Evolutionary conservation across 1,140 invertebrate genomes (phyloP), one percentile per base, ranked within the genome.

Genomic region (Wiebesia pumilae): DNA sequence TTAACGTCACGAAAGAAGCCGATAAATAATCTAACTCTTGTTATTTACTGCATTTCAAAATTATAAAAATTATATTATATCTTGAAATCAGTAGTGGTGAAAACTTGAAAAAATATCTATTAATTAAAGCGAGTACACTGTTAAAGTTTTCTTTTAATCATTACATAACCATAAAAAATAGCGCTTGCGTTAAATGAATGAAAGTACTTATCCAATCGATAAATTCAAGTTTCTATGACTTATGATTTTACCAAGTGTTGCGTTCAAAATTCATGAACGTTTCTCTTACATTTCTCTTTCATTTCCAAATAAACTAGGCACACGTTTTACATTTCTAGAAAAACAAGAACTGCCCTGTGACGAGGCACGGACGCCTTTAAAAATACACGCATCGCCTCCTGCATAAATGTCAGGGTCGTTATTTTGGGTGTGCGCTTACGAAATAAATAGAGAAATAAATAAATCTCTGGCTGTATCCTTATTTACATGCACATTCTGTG

Each of bases 391-490:
- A 30, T 12, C 58, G 12, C 40, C n/a, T 69, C n/a, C 75, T 24
- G 83, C 16, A 79, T 79, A 54, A 79, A 85, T 43, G 77, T 78
- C 75, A 78, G 75, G 43, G 54, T 69, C 71, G 58, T 85, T 65
- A 85, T 82, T 82, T 82, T 43, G 40, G 67, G 30, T 43, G 35
- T 35, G 19, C 65, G 81, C 21, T 51, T 43, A 47, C 51, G 35
- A 85, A 58, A 80, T 73, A 85, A 75, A 80, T 67, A 80, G 67
- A 75, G 65, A 73, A 77, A 85, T 30, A 40, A 30, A 81, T 30
- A 75, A 58, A 77, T 73, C 27, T n/a, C 43, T 33, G 7, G 69
- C 9, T 40, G 51, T 35, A 73, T 62, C 35, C 71, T 75, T 83
- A 62, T 83, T 83, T 77, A 75, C 47, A 73, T 33, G 19, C 27